Percentiles rank a stretch among this genome's conserved stretches.
Conservation (phyloP, 2,113 vertebrate genomes). For the Antennarius striatus region DNA sequence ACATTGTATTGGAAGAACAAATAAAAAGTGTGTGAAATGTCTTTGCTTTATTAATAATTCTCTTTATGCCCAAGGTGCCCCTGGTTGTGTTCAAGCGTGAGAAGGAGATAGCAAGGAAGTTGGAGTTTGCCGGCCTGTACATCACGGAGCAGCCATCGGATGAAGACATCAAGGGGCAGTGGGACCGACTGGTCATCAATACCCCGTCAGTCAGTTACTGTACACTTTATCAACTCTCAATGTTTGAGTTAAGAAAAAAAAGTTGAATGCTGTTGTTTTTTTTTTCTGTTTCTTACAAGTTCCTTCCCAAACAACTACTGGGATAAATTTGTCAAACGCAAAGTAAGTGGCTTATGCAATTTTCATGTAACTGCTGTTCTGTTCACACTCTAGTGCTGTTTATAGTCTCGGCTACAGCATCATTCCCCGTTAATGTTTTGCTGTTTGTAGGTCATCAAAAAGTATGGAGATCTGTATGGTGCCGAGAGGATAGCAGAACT, state of each 20-base stretch:
- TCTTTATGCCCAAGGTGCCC: slow-evolving; percentile 83
- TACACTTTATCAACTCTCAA: not conserved
- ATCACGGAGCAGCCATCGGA: slow-evolving; percentile 97
- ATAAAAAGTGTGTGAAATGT: not conserved
- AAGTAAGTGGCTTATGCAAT: slow-evolving; percentile 78
- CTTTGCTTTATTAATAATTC: not conserved
- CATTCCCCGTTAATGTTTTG: not conserved
- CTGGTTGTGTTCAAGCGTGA: slow-evolving; percentile 97
- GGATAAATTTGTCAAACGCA: slow-evolving; percentile 99
- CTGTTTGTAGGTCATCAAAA: slow-evolving; percentile 92
- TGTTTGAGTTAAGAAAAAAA: slow-evolving; percentile 6
- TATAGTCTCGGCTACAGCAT: slow-evolving; percentile 6
- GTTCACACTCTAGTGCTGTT: slow-evolving; percentile 11
- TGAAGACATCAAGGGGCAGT: slow-evolving; percentile 98
- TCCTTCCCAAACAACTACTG: slow-evolving; percentile 99
- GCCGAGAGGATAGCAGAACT: slow-evolving; percentile 96
- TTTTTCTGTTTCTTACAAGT: slow-evolving; percentile 63
- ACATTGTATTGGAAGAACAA: too few species aligned
- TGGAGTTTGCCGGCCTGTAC: slow-evolving; percentile 97
- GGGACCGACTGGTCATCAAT: slow-evolving; percentile 97
- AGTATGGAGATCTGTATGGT: slow-evolving; percentile 95
- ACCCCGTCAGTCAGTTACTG: slow-evolving; percentile 86
- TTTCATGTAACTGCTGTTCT: not conserved
- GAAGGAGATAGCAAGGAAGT: slow-evolving; percentile 95
- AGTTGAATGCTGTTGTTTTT: not conserved